Percentiles rank a stretch among this genome's conserved stretches.
phyloP scores from a whole-genome alignment of 2,797 vertebrate species.

The Pyrocephalus nanus region DNA sequence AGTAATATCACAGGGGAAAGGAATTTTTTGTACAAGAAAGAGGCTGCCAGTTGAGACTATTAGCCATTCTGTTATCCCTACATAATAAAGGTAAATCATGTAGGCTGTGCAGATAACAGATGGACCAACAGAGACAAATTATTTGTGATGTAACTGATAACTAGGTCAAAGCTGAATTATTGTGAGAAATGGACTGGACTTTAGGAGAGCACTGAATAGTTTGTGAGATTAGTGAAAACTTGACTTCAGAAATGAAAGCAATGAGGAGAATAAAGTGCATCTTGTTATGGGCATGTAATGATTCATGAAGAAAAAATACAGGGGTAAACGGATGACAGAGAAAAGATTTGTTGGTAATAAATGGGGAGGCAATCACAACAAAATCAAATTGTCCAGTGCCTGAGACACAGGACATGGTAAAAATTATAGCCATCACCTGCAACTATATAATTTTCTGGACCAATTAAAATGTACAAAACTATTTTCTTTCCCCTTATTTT shows the following conservation, averaged over 20 bases:
- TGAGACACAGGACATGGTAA: neutral
- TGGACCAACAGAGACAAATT: constrained; percentile 37
- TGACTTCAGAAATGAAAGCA: constrained; percentile 20
- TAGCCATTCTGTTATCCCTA: constrained; percentile 22
- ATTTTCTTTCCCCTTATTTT: neutral
- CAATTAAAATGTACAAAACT: neutral
- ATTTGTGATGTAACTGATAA: constrained; percentile 48
- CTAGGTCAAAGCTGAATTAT: neutral
- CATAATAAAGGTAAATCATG: constrained; percentile 36
- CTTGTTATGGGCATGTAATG: constrained; percentile 2
- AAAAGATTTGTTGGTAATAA: constrained; percentile 30
- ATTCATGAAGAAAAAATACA: neutral
- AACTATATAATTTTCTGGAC: neutral
- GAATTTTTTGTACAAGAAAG: constrained; percentile 13
- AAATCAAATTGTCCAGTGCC: neutral
- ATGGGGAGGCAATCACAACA: neutral
- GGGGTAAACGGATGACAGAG: neutral
- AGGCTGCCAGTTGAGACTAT: constrained; percentile 3
- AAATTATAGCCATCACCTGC: neutral
- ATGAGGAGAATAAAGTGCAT: neutral
- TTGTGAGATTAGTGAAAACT: constrained; percentile 19
- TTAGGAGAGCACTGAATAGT: neutral
- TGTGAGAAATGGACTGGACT: neutral
- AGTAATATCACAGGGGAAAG: constrained; percentile 2
- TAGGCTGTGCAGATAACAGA: constrained; percentile 19